Conservation (phyloP, 2,888 invertebrate species). For the Rhagium mordax region DNA sequence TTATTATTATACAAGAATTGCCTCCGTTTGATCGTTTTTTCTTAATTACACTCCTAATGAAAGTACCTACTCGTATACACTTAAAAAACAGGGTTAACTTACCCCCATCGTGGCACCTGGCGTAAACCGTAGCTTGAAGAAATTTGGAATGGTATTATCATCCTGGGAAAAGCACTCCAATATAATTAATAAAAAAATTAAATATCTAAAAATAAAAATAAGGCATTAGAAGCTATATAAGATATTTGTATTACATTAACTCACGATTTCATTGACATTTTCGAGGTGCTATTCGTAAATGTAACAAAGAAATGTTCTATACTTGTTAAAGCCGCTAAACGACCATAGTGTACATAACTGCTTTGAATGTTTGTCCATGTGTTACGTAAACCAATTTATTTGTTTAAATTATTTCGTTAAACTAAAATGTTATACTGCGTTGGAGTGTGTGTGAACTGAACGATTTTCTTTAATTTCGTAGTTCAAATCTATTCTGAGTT, state of each 20-base stretch:
- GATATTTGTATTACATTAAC: neutral
- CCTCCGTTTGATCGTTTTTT: too few relatives aligned
- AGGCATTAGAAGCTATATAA: neutral
- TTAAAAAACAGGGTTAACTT: conserved; percentile 2
- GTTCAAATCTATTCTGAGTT: too few relatives aligned
- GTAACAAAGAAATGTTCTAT: neutral
- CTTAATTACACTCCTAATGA: too few relatives aligned
- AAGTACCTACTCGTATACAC: too few relatives aligned
- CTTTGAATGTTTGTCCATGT: neutral
- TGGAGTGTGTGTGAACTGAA: neutral
- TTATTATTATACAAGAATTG: too few relatives aligned
- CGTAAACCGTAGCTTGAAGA: conserved; percentile 34
- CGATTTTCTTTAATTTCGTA: neutral
- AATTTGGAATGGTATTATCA: conserved; percentile 20
- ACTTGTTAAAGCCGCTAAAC: neutral
- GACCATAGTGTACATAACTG: conserved; percentile 15
- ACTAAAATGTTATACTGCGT: neutral
- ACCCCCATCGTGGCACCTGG: conserved; percentile 34
- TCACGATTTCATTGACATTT: conserved; percentile 13
- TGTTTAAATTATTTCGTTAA: neutral
- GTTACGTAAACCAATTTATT: neutral
- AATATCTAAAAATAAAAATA: neutral
- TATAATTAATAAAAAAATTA: neutral
- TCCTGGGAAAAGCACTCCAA: neutral
- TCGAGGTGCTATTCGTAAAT: neutral